These are phyloP conservation scores for Oeneis ivallda DNA, from an alignment of 2,888 invertebrate genomes.

Conservation along the genomic window DNA sequence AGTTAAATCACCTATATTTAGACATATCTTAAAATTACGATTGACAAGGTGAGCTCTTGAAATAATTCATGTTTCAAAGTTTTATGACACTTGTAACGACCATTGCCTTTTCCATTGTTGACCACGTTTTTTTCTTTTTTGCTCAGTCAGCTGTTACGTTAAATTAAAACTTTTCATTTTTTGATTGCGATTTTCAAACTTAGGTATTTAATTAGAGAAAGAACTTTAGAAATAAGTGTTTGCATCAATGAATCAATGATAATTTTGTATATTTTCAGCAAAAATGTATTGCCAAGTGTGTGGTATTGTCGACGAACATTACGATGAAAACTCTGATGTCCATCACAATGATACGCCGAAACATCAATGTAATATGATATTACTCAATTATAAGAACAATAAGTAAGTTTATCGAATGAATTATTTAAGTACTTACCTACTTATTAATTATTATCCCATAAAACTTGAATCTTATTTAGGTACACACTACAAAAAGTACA, in stretches of 20 bases:
- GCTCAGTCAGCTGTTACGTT: neutral
- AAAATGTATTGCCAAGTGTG: constrained; percentile 56
- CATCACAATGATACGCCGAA: constrained; percentile 50
- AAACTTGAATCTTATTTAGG: neutral
- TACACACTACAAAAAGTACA: no score
- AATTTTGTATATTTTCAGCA: constrained; percentile 14
- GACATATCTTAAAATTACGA: neutral
- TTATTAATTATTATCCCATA: neutral
- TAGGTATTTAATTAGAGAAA: neutral
- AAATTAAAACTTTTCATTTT: neutral
- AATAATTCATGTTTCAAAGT: neutral
- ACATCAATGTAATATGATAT: constrained; percentile 56
- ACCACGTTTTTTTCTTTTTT: neutral
- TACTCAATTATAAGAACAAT: constrained; percentile 50
- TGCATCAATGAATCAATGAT: neutral
- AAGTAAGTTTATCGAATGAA: constrained; percentile 50
- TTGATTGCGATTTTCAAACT: neutral
- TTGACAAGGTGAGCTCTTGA: neutral
- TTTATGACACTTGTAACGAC: neutral
- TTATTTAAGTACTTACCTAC: neutral
- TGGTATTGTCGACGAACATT: constrained; percentile 53
- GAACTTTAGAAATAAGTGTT: neutral
- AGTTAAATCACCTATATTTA: no score
- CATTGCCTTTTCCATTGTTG: neutral
- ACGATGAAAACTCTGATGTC: constrained; percentile 50